Evolutionary conservation across 2,888 invertebrate species (phyloP), one percentile per base, ranked within the genome.

Genomic region (Nephrocerus scutellatus): DNA sequence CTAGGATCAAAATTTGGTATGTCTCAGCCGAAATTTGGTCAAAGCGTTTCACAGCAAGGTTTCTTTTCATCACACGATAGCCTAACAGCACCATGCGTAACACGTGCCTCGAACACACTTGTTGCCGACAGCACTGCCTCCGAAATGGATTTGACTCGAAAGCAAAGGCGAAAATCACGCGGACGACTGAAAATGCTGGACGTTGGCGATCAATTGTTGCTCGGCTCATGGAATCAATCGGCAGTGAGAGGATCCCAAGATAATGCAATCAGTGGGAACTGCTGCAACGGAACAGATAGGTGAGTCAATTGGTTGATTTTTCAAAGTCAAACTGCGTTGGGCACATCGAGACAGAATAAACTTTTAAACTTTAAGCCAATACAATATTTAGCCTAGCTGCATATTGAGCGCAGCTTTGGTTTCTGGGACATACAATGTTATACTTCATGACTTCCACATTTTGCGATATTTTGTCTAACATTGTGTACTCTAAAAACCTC

Each of bases 1-100:
- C 74, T 88, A 70, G 82, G 83, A 66, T 83, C 82, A 69, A 83
- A 84, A 69, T 77, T 84, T 74, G 82, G 84, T 58, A 77, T 80
- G 72, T 72, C 74, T 63, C 74, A 74, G 70, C 74, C 65, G 57
- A 66, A 67, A 58, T 66, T 69, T 53, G 68, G 68, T 45, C 68
- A 69, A 52, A 68, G 68, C 54, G 62, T 67, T 48, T 67, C 69
- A 53, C 74, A 71, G 60, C 77, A 78, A 72, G 75, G 76, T 61
- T 80, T 79, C 70, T 79, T 80, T 62, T 76, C 77, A 55, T 84
- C 82, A 54, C 75, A 83, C 55, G 84, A 84, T 63, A 84, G 85
- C 57, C 74, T 83, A 63, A 76, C 80, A 54, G 75, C 78, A 52
- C 77, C 78, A 57, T 78, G 79, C 66, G 74, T 77, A 47, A 80